These are phyloP conservation scores for Hafferia zeledoni DNA, from an alignment of 2,797 vertebrate species.

Conservation along the genomic window DNA sequence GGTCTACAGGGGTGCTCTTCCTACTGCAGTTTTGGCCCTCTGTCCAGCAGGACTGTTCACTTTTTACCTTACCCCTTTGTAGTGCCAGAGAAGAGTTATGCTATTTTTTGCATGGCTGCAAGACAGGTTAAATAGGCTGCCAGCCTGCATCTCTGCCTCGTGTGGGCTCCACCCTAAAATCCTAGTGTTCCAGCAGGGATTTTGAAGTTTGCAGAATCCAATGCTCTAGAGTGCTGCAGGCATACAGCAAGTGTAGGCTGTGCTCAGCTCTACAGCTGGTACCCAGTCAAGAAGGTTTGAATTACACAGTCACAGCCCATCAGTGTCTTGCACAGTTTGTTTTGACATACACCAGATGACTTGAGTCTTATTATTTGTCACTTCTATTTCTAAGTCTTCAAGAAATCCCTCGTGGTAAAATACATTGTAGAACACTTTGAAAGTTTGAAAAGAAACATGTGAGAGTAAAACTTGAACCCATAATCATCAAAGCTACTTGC, in stretches of 20 bases:
- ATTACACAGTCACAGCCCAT: not conserved
- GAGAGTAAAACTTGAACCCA: not conserved
- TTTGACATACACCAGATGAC: conserved; percentile 44
- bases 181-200: not conserved
- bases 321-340: not conserved
- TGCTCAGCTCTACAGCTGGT: conserved; percentile 33
- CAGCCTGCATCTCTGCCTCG: not conserved
- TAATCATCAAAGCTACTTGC: not conserved
- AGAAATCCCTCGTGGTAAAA: conserved; percentile 1
- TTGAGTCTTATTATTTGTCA: conserved; percentile 7
- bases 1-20: not conserved
- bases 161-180: not conserved
- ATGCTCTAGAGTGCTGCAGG: not conserved
- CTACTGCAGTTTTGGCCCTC: not conserved
- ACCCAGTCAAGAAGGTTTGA: conserved; percentile 1
- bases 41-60: not conserved
- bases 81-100: not conserved
- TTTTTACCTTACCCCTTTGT: not conserved
- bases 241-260: not conserved
- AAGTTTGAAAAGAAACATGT: not conserved
- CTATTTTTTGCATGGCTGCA: not conserved
- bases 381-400: not conserved
- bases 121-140: not conserved
- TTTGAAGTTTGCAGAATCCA: not conserved
- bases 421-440: not conserved